A percentile compares a stretch with the other conserved stretches of the same genome.
Evolutionary conservation across 2,113 vertebrate genomes (phyloP).

Genomic region (Ptilonorhynchus violaceus): DNA sequence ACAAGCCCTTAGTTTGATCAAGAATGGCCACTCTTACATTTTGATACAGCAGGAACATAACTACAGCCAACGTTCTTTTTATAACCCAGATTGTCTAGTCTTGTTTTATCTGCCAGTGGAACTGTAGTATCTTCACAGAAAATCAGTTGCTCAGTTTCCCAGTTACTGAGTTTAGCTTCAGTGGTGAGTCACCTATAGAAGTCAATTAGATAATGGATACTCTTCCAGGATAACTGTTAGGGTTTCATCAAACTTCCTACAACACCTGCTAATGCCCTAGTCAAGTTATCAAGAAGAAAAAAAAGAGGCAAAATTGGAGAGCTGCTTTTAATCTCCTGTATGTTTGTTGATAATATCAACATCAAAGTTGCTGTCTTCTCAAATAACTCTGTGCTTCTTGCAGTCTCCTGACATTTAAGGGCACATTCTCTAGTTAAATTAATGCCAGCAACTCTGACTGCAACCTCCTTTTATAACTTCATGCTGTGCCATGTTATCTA

Average conservation of each 20-base stretch:
- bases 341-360: constrained; percentile 45
- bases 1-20: not conserved
- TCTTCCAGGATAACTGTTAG: not conserved
- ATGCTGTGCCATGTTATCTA: constrained; percentile 28
- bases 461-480: constrained; percentile 55
- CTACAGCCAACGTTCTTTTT: not conserved
- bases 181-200: not conserved
- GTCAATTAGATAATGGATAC: not conserved
- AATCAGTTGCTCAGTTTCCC: not conserved
- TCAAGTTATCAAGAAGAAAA: not conserved
- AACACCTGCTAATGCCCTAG: not conserved
- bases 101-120: not conserved
- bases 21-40: not conserved
- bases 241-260: not conserved
- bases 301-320: not conserved
- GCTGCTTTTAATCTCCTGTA: not conserved
- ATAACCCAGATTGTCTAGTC: not conserved
- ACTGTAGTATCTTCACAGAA: not conserved
- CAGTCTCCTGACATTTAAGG: constrained; percentile 61
- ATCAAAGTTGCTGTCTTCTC: constrained; percentile 53
- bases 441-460: constrained; percentile 54
- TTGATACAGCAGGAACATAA: not conserved
- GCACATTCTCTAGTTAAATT: constrained; percentile 46
- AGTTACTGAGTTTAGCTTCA: not conserved
- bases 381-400: constrained; percentile 42